Conservation (phyloP, 2,797 vertebrate species). For the Sebastes matsubarae region DNA sequence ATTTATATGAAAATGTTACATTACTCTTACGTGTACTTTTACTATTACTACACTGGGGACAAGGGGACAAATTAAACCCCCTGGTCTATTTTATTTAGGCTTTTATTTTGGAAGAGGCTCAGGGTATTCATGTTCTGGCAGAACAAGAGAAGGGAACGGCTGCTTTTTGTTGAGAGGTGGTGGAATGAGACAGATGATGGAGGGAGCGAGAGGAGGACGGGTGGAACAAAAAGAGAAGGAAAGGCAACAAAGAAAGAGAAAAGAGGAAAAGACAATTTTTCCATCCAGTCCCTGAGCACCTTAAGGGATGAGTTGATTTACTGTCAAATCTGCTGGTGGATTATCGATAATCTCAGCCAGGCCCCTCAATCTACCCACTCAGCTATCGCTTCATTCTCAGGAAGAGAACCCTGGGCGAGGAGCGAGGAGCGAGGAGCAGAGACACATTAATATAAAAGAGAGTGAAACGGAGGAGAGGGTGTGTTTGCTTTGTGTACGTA, state of each 20-base stretch:
- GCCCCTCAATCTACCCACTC: conserved; percentile 54
- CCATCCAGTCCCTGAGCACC: conserved; percentile 54
- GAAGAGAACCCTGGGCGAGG: conserved; percentile 22
- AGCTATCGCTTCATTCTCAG: conserved; percentile 28
- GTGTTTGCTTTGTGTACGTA: conserved; percentile 59
- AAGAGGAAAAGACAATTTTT: conserved; percentile 61
- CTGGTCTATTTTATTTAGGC: not conserved
- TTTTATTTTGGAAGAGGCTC: not conserved
- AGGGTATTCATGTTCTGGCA: conserved; percentile 25
- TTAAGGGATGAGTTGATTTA: conserved; percentile 78
- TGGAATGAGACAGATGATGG: conserved; percentile 4
- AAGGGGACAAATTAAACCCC: no score
- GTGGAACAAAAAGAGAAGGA: conserved; percentile 40
- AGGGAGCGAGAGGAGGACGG: not conserved
- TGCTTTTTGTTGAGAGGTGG: not conserved
- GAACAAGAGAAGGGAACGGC: not conserved
- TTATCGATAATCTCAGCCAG: conserved; percentile 76
- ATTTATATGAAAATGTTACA: no score
- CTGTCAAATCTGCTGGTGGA: conserved; percentile 71
- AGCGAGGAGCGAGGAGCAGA: not conserved
- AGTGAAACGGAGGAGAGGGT: conserved; percentile 36
- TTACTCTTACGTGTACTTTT: no score
- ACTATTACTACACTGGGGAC: no score
- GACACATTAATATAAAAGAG: conserved; percentile 32
- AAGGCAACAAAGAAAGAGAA: conserved; percentile 27